Evolutionary conservation across 2,113 vertebrate genomes (phyloP), one percentile per base, ranked within the genome.

Genomic region (Caloenas nicobarica): DNA sequence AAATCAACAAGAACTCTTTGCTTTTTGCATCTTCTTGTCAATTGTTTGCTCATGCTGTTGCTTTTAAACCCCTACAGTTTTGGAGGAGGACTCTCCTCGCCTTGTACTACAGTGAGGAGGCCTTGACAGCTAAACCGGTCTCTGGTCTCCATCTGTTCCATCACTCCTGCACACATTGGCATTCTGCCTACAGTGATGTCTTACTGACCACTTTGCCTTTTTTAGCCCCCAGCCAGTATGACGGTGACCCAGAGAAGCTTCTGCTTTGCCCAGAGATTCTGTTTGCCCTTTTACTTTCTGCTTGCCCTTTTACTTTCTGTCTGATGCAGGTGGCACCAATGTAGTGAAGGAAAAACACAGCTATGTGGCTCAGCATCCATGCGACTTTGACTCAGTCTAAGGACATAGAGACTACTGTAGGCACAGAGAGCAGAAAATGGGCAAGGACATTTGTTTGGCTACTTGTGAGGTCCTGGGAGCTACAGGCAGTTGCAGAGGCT

Each of bases 311-410:
- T 99, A 99, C 38, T 38, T 38, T 38, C 38, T 99, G 26, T 99
- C 99, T 42, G 99, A 99, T 40, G 99, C 99, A 4, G 98, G 99
- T 51, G 99, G 99, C 48, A 99, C 99, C 64, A 99, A 99, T 0
- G 99, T 99, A 5, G 99, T 99, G 33, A 99, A 99, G 99, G 99
- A 99, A 96, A 91, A n/a, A 11, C n/a, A 23, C 6, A 21, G 21
- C 19, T 72, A 1, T 51, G 34, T 64, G 42, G 9, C 19, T 84
- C 33, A 42, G 40, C 31, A 40, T 16, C 44, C 5, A 1, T 7
- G 26, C 50, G 10, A 66, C 14, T 28, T 7, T 40, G 44, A 1
- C 4, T 16, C 62, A 26, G n/a, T 7, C 6, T 11, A 62, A 56
- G 73, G 58, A 38, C 34, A 9, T 2, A 8, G 81, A 34, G 38